Percentiles rank a stretch among this genome's conserved stretches.
These are phyloP conservation scores for Dryocosmus kuriphilus DNA, from an alignment of 2,888 invertebrate genomes.

Conservation along the genomic window DNA sequence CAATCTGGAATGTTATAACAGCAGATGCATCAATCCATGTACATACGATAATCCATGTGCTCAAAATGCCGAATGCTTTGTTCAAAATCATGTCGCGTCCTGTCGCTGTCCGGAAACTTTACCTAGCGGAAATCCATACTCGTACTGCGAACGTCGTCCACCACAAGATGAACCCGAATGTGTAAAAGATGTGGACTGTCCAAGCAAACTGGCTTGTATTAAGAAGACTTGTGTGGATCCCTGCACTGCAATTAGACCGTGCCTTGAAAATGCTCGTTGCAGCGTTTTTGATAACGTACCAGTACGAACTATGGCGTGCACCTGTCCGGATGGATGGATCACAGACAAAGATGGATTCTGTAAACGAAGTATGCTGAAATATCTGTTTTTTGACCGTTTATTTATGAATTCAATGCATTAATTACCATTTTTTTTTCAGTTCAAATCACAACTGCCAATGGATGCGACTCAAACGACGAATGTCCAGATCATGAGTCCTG, in stretches of 20 bases:
- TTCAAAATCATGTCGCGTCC: constrained; percentile 88
- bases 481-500: constrained; percentile 90
- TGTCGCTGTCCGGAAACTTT: constrained; percentile 90
- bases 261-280: constrained; percentile 86
- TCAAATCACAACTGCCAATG: constrained; percentile 79
- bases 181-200: constrained; percentile 88
- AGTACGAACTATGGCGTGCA: constrained; percentile 92
- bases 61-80: constrained; percentile 89
- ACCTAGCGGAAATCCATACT: constrained; percentile 89
- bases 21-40: constrained; percentile 90
- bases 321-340: constrained; percentile 91
- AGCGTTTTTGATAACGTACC: constrained; percentile 91
- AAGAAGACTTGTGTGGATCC: constrained; percentile 88
- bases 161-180: constrained; percentile 84
- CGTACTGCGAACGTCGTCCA: constrained; percentile 84
- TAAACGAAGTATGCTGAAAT: constrained; percentile 79
- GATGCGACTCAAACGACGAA: constrained; percentile 89
- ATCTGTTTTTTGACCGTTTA: not conserved
- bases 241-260: constrained; percentile 87
- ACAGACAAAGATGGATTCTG: constrained; percentile 90
- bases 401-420: not conserved
- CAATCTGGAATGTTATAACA: constrained; percentile 85
- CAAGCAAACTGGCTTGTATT: constrained; percentile 89
- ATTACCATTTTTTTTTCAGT: constrained; percentile 78
- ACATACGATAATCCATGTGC: constrained; percentile 86